phyloP scores from a whole-genome alignment of 2,888 invertebrate genomes.

The Alviniconcha strummeri region DNA sequence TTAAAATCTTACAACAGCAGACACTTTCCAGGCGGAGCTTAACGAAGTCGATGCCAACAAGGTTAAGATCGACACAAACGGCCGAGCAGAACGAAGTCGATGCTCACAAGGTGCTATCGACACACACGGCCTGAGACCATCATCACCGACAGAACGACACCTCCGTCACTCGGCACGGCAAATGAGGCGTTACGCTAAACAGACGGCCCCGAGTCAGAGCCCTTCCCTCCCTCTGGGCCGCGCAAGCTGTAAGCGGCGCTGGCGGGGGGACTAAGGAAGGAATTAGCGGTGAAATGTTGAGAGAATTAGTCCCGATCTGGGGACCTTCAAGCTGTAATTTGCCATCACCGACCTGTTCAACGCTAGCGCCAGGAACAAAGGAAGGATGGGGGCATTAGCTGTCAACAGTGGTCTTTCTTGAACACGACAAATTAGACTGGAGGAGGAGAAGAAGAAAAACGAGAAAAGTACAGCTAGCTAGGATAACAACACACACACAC shows the following conservation, averaged over 20 bases:
- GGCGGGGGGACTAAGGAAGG: conserved; percentile 7
- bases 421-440: background rate
- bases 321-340: background rate
- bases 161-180: background rate
- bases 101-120: too few species aligned
- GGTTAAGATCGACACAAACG: too few species aligned
- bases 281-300: conserved; percentile 39
- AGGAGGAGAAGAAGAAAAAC: background rate
- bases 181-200: conserved; percentile 16
- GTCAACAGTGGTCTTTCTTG: too few species aligned
- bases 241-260: background rate
- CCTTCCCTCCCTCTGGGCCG: background rate
- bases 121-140: too few species aligned
- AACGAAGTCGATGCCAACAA: too few species aligned
- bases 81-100: too few species aligned
- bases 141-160: too few species aligned
- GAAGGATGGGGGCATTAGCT: background rate
- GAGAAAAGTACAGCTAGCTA: background rate
- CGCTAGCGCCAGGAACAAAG: background rate
- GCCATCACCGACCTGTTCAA: conserved; percentile 3
- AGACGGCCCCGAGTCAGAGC: conserved; percentile 2
- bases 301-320: conserved; percentile 34
- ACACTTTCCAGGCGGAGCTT: too few species aligned
- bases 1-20: too few species aligned
- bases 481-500: too few species aligned